phyloP scores from a whole-genome alignment of 2,113 vertebrate species.

The Uria aalge region DNA sequence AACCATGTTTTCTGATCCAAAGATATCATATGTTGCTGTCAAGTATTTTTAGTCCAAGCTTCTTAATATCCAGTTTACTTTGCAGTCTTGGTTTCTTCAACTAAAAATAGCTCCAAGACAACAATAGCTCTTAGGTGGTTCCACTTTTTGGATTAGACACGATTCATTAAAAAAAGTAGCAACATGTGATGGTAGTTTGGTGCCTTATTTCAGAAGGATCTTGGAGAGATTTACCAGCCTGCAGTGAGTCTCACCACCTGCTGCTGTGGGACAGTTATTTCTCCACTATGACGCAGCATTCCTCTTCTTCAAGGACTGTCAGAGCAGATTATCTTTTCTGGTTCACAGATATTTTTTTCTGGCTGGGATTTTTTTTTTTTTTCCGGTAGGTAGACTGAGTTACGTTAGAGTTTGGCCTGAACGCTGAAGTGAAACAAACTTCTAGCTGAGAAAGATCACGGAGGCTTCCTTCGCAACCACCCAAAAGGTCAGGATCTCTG shows the following conservation, averaged over 20 bases:
- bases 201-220: neutral
- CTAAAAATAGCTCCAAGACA: conserved; percentile 6
- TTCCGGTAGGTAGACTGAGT: neutral
- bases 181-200: neutral
- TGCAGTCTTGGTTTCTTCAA: neutral
- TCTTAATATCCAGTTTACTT: conserved; percentile 21
- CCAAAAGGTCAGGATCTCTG: neutral
- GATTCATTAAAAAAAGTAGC: neutral
- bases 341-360: neutral
- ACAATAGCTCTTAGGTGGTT: conserved; percentile 22
- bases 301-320: neutral
- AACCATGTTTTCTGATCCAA: neutral
- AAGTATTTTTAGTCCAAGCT: conserved; percentile 38
- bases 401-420: neutral
- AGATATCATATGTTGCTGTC: neutral
- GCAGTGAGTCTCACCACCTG: neutral
- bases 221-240: neutral
- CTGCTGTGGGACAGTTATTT: neutral
- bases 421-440: neutral
- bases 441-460: neutral
- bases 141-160: neutral
- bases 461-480: neutral
- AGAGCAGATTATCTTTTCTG: neutral
- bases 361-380: neutral
- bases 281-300: neutral